Evolutionary conservation across 2,888 invertebrate species (phyloP).

Genomic region (Antheraea yamamai): DNA sequence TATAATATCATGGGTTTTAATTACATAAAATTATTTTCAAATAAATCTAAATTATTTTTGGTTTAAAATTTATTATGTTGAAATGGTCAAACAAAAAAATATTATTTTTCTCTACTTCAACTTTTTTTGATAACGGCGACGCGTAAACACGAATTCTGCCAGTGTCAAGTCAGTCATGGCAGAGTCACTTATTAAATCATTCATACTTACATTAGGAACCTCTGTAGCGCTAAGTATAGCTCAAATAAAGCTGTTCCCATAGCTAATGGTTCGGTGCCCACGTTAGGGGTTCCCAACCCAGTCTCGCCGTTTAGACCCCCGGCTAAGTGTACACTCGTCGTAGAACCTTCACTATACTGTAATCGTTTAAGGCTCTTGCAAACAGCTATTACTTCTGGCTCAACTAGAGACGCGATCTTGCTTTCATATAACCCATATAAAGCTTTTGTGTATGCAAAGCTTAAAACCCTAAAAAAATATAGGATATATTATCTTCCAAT

Average conservation of each 20-base stretch:
- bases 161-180: too few relatives aligned
- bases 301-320: conserved; percentile 80
- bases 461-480: conserved; percentile 82
- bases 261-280: conserved; percentile 85
- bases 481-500: conserved; percentile 22
- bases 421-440: conserved; percentile 88
- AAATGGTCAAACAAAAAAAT: background rate
- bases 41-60: background rate
- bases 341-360: conserved; percentile 76
- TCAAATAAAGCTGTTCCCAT: conserved; percentile 96
- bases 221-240: conserved; percentile 93
- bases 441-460: conserved; percentile 87
- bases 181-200: background rate
- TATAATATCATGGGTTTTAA: too few relatives aligned
- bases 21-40: background rate
- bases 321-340: conserved; percentile 67
- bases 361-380: conserved; percentile 88
- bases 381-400: conserved; percentile 87
- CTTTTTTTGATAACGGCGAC: background rate
- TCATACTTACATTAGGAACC: conserved; percentile 87
- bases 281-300: conserved; percentile 67
- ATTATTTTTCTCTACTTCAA: too few relatives aligned
- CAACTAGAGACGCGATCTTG: conserved; percentile 86
- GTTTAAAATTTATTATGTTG: background rate
- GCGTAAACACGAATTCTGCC: too few relatives aligned